phyloP scores from a whole-genome alignment of 2,113 vertebrate genomes.

The Oncorhynchus clarkii region DNA sequence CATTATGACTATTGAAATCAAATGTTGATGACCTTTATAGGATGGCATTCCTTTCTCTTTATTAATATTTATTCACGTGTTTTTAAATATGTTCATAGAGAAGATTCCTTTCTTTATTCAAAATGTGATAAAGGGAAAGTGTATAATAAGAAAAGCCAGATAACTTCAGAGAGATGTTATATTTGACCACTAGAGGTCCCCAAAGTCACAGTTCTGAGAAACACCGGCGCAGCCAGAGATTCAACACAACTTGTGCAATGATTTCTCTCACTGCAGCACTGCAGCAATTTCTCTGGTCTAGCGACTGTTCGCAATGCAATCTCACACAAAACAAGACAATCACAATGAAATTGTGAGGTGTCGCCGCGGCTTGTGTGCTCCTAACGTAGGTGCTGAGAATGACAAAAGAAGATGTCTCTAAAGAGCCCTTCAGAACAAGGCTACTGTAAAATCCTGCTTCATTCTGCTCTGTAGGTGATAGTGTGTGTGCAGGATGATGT shows the following conservation, averaged over 20 bases:
- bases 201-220: conserved; percentile 30
- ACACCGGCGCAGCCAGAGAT: conserved; percentile 13
- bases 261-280: conserved; percentile 69
- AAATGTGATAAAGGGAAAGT: no score
- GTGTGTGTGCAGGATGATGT: not conserved
- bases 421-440: conserved; percentile 31
- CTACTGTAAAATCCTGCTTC: conserved; percentile 14
- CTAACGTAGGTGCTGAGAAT: not conserved
- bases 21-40: no score
- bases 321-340: conserved; percentile 46
- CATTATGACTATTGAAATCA: no score
- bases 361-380: not conserved
- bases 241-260: conserved; percentile 54
- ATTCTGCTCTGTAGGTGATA: not conserved
- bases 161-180: not conserved
- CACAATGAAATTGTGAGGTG: conserved; percentile 25
- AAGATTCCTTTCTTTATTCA: no score
- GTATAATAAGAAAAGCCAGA: not conserved
- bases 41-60: no score
- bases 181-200: conserved; percentile 64
- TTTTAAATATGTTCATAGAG: no score
- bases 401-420: not conserved
- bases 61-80: no score
- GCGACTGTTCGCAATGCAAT: conserved; percentile 49
- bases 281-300: conserved; percentile 60